phyloP scores from a whole-genome alignment of 2,888 invertebrate genomes.

The Tortrix viridana region DNA sequence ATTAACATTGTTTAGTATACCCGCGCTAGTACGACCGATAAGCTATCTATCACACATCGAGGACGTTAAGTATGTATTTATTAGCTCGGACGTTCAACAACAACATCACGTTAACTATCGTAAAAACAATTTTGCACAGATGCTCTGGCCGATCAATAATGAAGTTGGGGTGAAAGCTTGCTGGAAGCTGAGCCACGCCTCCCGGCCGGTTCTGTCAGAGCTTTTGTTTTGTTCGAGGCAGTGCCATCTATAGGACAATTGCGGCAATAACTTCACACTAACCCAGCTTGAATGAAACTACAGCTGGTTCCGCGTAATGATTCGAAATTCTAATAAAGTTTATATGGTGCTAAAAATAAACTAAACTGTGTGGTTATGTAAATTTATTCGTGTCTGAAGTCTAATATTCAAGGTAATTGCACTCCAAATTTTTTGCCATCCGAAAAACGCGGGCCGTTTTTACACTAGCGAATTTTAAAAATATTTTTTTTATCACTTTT shows the following conservation, averaged over 20 bases:
- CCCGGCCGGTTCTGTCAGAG: constrained; percentile 53
- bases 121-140: constrained; percentile 58
- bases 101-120: constrained; percentile 56
- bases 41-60: constrained; percentile 56
- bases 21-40: constrained; percentile 53
- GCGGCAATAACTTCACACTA: constrained; percentile 33
- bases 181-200: constrained; percentile 64
- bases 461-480: too few species aligned
- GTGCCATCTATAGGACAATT: constrained; percentile 62
- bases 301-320: too few species aligned
- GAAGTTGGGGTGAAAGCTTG: constrained; percentile 71
- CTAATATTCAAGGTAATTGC: too few species aligned
- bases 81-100: constrained; percentile 48
- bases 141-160: constrained; percentile 69
- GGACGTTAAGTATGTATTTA: constrained; percentile 46
- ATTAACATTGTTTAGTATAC: constrained; percentile 60
- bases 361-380: constrained; percentile 12
- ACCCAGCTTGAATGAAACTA: not conserved
- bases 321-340: not conserved
- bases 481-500: too few species aligned
- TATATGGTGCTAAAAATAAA: constrained; percentile 17
- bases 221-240: constrained; percentile 48
- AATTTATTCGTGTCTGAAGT: constrained; percentile 5
- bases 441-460: too few species aligned
- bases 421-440: too few species aligned